Base-by-base conservation (phyloP, 2,888 invertebrate species). In the Hypselothyrea guttata region DNA sequence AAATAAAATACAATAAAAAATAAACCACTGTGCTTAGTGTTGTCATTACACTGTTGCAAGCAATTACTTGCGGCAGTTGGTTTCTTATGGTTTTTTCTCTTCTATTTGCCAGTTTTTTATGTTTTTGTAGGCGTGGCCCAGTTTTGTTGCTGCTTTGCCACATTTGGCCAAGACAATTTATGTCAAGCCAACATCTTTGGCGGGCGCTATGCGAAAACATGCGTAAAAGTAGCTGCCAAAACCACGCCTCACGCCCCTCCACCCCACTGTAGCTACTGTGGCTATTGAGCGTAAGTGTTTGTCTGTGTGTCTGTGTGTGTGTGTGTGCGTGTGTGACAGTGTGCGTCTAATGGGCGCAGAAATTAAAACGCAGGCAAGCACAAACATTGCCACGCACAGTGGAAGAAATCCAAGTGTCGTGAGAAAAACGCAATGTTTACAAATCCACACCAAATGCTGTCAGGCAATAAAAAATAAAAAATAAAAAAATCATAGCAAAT, bases 31-130 rank as follows among this genome's bases (percentile, higher is more conserved):
- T 83, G 48, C 56, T 42, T 37, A 57, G 65, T 72, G 61, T 79
- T 84, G 76, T 84, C 85, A 76, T 79, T 84, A 84, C 78, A 83
- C 83, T 78, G 78, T 62, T 63, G 85, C 73, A 62, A 75, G 85
- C 78, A 78, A 78, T 78, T 78, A 84, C 83, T 82, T 52, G 83
- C 62, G 77, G 78, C 83, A 82, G 82, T 71, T 75, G 66, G 35
- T 57, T 65, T 75, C 84, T 71, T 67, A 66, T 79, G 83, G 22
- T 2, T 5, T 22, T 2, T 41, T 35, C 41, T 49, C 57, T 69
- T 73, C 18, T 18, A 16, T 22, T 22, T 22, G 22, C 1, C 28
- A 22, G 22, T 38, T 18, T 22, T 49, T 47, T 28, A 49, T 51
- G 44, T 61, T 70, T 73, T 71, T 66, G 77, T 83, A 64, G 86